Evolutionary conservation across 2,113 vertebrate genomes (phyloP).

Genomic region (Hippocampus barbouri): DNA sequence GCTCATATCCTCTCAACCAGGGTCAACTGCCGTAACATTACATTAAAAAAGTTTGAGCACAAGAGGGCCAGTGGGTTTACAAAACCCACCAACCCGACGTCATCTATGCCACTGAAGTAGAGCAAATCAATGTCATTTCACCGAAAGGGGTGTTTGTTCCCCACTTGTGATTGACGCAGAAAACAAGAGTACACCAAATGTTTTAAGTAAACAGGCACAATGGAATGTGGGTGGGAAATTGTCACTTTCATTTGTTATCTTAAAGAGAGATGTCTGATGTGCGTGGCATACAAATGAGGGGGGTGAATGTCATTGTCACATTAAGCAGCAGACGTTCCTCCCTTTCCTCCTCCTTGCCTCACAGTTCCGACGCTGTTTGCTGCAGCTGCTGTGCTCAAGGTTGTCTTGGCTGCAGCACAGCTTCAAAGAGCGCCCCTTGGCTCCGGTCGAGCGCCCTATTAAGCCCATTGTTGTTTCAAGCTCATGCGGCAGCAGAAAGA

Average conservation of each 20-base stretch:
- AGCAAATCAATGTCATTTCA: slow-evolving; percentile 18
- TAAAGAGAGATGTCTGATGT: slow-evolving; percentile 5
- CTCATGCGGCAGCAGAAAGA: slow-evolving; percentile 55
- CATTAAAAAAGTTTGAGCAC: no score
- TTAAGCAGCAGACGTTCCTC: slow-evolving; percentile 1
- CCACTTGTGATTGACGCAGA: neutral
- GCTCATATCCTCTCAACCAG: no score
- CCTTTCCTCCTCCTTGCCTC: slow-evolving; percentile 9
- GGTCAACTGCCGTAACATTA: no score
- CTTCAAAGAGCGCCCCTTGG: slow-evolving; percentile 70
- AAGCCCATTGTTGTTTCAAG: slow-evolving; percentile 79
- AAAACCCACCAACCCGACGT: no score
- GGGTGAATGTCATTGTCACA: slow-evolving; percentile 6
- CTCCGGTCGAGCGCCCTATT: slow-evolving; percentile 69
- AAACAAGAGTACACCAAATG: neutral
- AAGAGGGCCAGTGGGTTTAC: no score
- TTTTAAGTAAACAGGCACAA: neutral
- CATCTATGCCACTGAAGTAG: neutral
- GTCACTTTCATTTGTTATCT: neutral
- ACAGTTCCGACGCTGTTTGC: slow-evolving; percentile 83
- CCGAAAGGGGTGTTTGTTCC: neutral
- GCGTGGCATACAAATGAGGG: slow-evolving; percentile 13
- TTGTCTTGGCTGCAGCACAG: slow-evolving; percentile 73
- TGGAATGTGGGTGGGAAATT: slow-evolving; percentile 11
- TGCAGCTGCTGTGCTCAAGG: slow-evolving; percentile 81